Evolutionary conservation across 2,888 invertebrate species (phyloP), one percentile per base, ranked within the genome.

Genomic region (Sarcophaga subvicina): DNA sequence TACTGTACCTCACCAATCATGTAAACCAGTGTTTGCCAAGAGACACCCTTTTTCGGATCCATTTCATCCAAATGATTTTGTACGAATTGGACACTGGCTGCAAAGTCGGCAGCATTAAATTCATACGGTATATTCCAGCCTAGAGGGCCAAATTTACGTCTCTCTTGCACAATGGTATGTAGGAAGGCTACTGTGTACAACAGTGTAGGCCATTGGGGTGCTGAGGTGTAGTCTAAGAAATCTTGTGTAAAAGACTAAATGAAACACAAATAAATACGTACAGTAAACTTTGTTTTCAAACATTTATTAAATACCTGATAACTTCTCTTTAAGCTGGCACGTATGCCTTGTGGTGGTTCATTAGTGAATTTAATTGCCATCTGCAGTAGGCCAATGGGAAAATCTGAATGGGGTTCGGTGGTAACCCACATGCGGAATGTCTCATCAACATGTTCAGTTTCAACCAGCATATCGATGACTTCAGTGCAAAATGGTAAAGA

Each of bases 61-160:
- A 99, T 97, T 92, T 99, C 99, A 92, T 99, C 99, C 83, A 99
- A 94, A 94, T 99, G 99, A 93, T 99, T 99, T 93, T 99, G 99
- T 84, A 99, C 95, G 92, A 99, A 99, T 93, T 98, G 98, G 1
- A 99, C 97, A 86, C 98, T 97, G 3, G 99, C 98, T 3, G 98
- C 97, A 91, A 98, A 98, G 93, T 99, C 99, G 0, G 99, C 97
- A 94, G 99, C 98, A 94, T 94, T 94, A 93, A 99, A 99, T 93
- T 99, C 99, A 91, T 99, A 99, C 0, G 98, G 98, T 88, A 99
- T 95, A 92, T 99, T 99, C 99, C 99, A 99, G 11, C 99, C 99
- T 17, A 99, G 95, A 0, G 99, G 98, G 0, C 99, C 99, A 92
- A 98, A 99, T 94, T 99, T 99, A 88, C 99, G 94, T 88, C 99